Conservation (phyloP, 2,888 invertebrate genomes). For the Tachystola acroxantha region DNA sequence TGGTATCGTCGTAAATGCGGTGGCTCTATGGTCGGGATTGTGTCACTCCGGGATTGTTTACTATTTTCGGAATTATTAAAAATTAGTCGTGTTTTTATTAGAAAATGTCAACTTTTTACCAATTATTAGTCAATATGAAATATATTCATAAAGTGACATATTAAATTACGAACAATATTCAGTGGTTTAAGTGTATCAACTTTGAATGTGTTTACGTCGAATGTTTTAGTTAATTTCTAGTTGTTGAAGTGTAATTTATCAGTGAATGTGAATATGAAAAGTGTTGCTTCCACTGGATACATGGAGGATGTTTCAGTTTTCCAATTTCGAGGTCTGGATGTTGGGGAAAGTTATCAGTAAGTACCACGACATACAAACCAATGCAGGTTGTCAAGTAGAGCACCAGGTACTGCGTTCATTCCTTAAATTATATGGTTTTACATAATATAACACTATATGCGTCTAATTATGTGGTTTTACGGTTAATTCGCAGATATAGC, state of each 20-base stretch:
- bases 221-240: constrained; percentile 46
- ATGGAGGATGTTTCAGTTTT: constrained; percentile 35
- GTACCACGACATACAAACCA: constrained; percentile 45
- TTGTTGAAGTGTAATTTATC: constrained; percentile 29
- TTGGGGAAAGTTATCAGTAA: constrained; percentile 38
- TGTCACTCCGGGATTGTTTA: constrained; percentile 72
- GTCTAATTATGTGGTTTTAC: constrained; percentile 1
- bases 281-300: constrained; percentile 31
- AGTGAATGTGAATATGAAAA: constrained; percentile 32
- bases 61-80: constrained; percentile 56
- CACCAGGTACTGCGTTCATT: constrained; percentile 29
- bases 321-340: constrained; percentile 19
- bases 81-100: too few species aligned
- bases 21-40: constrained; percentile 71
- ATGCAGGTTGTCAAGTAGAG: constrained; percentile 50
- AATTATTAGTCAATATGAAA: too few species aligned
- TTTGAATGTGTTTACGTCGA: constrained; percentile 66
- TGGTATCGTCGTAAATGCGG: constrained; percentile 62
- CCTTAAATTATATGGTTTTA: not conserved
- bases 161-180: constrained; percentile 13
- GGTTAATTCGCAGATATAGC: constrained; percentile 6
- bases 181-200: constrained; percentile 22
- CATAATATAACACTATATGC: constrained; percentile 1
- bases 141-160: constrained; percentile 17
- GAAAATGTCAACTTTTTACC: too few species aligned